A percentile compares a stretch with the other conserved stretches of the same genome.
These are phyloP conservation scores for Himalopsyche anomala DNA, from an alignment of 2,888 invertebrate species.

Conservation along the genomic window DNA sequence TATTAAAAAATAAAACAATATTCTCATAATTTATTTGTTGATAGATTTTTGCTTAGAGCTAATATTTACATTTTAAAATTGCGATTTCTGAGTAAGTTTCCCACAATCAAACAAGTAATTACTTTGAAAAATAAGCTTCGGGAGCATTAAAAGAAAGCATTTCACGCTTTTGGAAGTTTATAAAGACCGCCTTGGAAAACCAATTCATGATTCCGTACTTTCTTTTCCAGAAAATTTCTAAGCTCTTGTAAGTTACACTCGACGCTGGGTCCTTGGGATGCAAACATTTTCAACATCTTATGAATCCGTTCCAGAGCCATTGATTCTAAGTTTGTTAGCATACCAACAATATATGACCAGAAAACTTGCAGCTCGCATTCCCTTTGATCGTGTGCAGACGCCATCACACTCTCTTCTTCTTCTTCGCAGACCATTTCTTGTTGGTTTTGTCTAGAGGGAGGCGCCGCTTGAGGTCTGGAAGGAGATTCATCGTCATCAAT, in stretches of 20 bases:
- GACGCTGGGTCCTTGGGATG: slow-evolving; percentile 92
- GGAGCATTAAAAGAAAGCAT: neutral
- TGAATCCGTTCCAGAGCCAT: slow-evolving; percentile 94
- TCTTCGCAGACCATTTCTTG: slow-evolving; percentile 88
- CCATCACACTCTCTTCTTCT: slow-evolving; percentile 95
- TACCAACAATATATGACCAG: slow-evolving; percentile 98
- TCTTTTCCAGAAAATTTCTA: slow-evolving; percentile 91
- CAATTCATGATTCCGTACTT: slow-evolving; percentile 93
- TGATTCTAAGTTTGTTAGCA: slow-evolving; percentile 96
- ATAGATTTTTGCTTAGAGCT: neutral
- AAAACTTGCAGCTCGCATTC: slow-evolving; percentile 96
- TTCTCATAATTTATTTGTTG: neutral
- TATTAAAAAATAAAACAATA: neutral
- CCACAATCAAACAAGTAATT: neutral
- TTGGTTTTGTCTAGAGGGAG: slow-evolving; percentile 75
- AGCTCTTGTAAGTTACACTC: slow-evolving; percentile 94
- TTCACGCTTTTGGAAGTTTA: slow-evolving; percentile 83
- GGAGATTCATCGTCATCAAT: slow-evolving; percentile 80
- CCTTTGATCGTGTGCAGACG: slow-evolving; percentile 94
- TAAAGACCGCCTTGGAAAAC: slow-evolving; percentile 92
- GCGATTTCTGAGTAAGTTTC: no score
- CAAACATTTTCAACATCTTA: slow-evolving; percentile 97
- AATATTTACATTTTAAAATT: neutral
- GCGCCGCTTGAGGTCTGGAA: slow-evolving; percentile 74
- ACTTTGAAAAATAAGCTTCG: neutral